phyloP scores from a whole-genome alignment of 2,797 vertebrate species.

The Anas acuta region DNA sequence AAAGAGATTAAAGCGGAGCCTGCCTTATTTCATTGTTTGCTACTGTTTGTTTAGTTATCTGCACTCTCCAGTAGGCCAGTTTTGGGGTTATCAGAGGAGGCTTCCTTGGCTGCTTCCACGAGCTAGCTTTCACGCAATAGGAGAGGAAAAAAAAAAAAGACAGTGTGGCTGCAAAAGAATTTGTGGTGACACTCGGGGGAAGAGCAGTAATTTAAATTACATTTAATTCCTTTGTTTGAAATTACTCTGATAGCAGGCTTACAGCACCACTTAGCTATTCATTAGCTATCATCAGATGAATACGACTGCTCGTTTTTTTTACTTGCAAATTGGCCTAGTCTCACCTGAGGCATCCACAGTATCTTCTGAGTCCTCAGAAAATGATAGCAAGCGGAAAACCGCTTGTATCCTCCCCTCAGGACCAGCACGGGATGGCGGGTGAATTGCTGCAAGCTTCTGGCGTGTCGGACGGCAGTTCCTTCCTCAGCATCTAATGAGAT shows the following conservation, averaged over 20 bases:
- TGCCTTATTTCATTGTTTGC: neutral
- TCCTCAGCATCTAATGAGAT: neutral
- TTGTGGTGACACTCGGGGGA: neutral
- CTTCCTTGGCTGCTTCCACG: neutral
- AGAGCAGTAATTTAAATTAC: neutral
- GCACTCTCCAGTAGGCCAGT: neutral
- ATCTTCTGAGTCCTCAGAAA: conserved; percentile 88
- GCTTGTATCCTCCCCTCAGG: conserved; percentile 86
- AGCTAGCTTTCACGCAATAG: neutral
- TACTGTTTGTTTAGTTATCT: conserved; percentile 37
- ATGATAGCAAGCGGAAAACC: conserved; percentile 84
- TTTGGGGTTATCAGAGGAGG: neutral
- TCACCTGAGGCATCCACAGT: conserved; percentile 87
- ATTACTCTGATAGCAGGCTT: neutral
- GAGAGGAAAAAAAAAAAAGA: neutral
- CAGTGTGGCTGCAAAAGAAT: neutral
- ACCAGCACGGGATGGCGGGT: conserved; percentile 79
- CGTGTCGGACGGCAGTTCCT: conserved; percentile 74
- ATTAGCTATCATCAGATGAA: neutral
- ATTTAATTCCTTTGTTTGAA: neutral
- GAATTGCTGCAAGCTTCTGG: conserved; percentile 69
- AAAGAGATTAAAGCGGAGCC: neutral
- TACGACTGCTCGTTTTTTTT: neutral
- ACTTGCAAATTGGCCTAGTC: neutral
- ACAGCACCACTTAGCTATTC: neutral